Conservation (phyloP, 1,140 invertebrate species). For the Bombus picipes region DNA sequence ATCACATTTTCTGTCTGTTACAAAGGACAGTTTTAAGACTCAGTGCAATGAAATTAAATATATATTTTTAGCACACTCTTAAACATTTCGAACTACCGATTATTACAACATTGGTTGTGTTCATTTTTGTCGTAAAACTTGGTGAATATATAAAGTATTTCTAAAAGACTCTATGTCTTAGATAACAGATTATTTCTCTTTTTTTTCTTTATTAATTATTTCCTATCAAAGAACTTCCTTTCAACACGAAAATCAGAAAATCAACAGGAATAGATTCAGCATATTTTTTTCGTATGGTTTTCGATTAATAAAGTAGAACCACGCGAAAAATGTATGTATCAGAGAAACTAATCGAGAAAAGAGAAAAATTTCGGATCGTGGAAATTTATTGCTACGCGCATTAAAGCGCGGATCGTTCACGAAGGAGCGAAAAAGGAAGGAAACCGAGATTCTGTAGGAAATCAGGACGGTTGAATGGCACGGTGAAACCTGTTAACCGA, state of each 20-base stretch:
- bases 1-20: no score
- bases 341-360: background rate
- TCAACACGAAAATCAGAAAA: background rate
- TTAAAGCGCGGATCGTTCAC: background rate
- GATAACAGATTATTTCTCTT: background rate
- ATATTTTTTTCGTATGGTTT: background rate
- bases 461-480: conserved; percentile 62
- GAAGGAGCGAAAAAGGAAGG: conserved; percentile 26
- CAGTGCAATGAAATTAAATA: no score
- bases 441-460: conserved; percentile 49
- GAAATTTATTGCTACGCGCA: background rate
- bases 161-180: background rate
- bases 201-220: no score
- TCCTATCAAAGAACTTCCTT: no score
- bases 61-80: no score
- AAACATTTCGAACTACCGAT: no score
- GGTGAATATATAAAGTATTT: background rate
- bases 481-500: conserved; percentile 73
- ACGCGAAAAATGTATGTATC: background rate
- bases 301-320: background rate
- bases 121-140: background rate
- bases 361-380: no score
- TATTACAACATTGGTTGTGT: background rate
- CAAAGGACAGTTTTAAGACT: background rate
- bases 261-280: background rate